Evolutionary conservation across 2,113 vertebrate species (phyloP).

Genomic region (Barnardius zonarius): DNA sequence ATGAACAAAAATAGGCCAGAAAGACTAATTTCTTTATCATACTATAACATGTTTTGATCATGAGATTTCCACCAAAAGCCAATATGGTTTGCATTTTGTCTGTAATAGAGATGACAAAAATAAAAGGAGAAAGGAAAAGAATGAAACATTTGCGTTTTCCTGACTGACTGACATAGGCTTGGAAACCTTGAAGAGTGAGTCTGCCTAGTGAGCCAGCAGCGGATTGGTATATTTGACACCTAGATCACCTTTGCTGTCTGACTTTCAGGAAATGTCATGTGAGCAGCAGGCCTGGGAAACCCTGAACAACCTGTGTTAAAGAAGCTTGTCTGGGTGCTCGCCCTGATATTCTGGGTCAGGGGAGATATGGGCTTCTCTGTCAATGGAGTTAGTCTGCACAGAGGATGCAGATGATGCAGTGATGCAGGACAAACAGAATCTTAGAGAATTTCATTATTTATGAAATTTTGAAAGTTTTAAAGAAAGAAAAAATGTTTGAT

Average conservation of each 20-base stretch:
- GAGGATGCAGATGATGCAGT: background rate
- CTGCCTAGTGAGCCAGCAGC: background rate
- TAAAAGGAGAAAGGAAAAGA: background rate
- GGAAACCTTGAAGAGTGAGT: background rate
- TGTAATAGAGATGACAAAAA: background rate
- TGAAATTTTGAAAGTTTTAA: background rate
- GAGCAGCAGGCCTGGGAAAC: background rate
- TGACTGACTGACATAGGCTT: background rate
- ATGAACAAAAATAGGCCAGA: background rate
- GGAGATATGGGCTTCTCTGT: background rate
- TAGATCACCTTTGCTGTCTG: background rate
- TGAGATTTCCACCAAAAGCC: background rate
- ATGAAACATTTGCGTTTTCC: background rate
- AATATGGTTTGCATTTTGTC: background rate
- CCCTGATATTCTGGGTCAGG: background rate
- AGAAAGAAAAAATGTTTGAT: background rate
- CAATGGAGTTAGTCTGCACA: background rate
- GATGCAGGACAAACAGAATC: background rate
- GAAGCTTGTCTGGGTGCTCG: background rate
- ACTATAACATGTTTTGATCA: background rate
- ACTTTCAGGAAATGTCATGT: background rate
- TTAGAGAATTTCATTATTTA: background rate
- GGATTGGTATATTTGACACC: background rate
- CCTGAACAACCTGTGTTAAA: background rate
- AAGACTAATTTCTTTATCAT: conserved; percentile 4